Percentiles rank a stretch among this genome's conserved stretches.
These are phyloP conservation scores for Pao palembangensis DNA, from an alignment of 2,113 vertebrate genomes.

Conservation along the genomic window DNA sequence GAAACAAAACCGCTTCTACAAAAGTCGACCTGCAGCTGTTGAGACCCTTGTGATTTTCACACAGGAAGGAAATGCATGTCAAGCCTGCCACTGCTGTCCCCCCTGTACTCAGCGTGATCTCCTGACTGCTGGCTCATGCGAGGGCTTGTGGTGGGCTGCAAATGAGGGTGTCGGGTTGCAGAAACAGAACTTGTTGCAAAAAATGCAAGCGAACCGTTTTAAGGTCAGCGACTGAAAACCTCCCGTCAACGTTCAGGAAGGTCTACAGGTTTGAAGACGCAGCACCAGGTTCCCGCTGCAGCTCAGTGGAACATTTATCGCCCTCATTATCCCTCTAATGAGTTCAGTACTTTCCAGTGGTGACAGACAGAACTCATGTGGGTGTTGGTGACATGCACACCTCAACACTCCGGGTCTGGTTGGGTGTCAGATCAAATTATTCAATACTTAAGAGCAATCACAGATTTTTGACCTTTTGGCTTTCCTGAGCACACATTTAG, in stretches of 20 bases:
- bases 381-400: conserved; percentile 10
- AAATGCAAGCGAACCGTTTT: background rate
- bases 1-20: conserved; percentile 15
- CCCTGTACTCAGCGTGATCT: conserved; percentile 19
- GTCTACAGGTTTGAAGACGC: no score
- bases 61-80: conserved; percentile 65
- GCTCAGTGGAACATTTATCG: no score
- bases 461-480: background rate
- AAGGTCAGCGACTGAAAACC: background rate
- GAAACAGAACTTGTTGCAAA: background rate
- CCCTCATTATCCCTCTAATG: background rate
- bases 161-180: conserved; percentile 21
- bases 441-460: conserved; percentile 31
- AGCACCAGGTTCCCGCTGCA: no score
- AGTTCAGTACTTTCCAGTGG: conserved; percentile 44
- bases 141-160: conserved; percentile 42
- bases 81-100: conserved; percentile 9
- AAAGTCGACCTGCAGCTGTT: conserved; percentile 2
- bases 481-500: conserved; percentile 16
- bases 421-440: conserved; percentile 2
- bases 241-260: conserved; percentile 1
- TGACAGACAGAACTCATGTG: conserved; percentile 32
- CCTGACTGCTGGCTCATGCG: background rate
- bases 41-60: conserved; percentile 45
- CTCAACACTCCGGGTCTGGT: no score